These are phyloP conservation scores for Melanotaenia trifasciata DNA, from an alignment of 2,797 vertebrate genomes.

Conservation along the genomic window DNA sequence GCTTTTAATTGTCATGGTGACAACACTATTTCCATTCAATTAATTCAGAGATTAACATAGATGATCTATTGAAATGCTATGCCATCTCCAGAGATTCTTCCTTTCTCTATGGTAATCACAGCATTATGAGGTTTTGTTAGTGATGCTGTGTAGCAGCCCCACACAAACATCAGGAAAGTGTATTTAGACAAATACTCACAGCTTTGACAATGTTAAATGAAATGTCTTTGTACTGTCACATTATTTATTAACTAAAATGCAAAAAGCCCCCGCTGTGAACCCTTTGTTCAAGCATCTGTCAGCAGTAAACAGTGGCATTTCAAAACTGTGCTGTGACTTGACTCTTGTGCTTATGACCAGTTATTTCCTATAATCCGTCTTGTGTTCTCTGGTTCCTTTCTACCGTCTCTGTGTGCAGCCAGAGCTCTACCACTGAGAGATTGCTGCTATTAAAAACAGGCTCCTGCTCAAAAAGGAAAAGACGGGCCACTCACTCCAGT, in stretches of 20 bases:
- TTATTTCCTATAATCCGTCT: conserved; percentile 63
- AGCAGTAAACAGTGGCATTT: conserved; percentile 46
- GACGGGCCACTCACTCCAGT: conserved; percentile 18
- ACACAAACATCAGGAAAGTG: conserved; percentile 4
- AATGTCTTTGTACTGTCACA: neutral
- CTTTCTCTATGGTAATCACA: conserved; percentile 38
- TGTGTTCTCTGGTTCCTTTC: conserved; percentile 38
- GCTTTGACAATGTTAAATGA: neutral
- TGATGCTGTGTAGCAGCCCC: conserved; percentile 11
- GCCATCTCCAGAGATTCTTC: conserved; percentile 30
- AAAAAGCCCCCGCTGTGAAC: neutral
- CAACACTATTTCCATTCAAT: conserved; percentile 42
- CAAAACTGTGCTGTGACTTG: conserved; percentile 39
- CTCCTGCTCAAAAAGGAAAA: conserved; percentile 22
- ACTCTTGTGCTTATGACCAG: conserved; percentile 53
- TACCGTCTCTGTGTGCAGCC: conserved; percentile 38
- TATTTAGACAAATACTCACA: conserved; percentile 12
- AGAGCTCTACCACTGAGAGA: conserved; percentile 47
- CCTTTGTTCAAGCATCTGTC: conserved; percentile 29
- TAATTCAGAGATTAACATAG: conserved; percentile 43
- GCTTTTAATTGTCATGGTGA: neutral
- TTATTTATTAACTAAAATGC: neutral
- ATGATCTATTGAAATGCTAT: conserved; percentile 47
- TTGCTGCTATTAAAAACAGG: conserved; percentile 57
- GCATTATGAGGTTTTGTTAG: conserved; percentile 20